Evolutionary conservation across 2,797 vertebrate genomes (phyloP).

Genomic region (Hephaestus fuliginosus): DNA sequence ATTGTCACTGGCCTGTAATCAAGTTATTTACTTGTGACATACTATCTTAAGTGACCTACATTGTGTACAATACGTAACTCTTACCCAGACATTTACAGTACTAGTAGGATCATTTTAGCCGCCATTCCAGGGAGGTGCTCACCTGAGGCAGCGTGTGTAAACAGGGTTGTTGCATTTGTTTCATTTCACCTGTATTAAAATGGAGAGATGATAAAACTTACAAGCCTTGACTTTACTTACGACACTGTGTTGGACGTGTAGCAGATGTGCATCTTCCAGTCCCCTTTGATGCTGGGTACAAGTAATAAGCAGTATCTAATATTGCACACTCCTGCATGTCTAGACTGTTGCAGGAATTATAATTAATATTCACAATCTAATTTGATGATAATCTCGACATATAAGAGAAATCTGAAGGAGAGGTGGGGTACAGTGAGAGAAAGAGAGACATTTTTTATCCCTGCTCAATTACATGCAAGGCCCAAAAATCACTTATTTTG

Average conservation of each 20-base stretch:
- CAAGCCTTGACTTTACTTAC: slow-evolving; percentile 81
- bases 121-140: slow-evolving; percentile 77
- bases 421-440: not conserved
- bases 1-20: slow-evolving; percentile 82
- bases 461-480: not conserved
- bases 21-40: slow-evolving; percentile 86
- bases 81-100: slow-evolving; percentile 82
- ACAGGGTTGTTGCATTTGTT: slow-evolving; percentile 90
- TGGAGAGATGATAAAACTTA: slow-evolving; percentile 84
- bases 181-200: slow-evolving; percentile 90
- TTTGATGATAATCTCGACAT: slow-evolving; percentile 25
- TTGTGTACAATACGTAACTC: slow-evolving; percentile 86
- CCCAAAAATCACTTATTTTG: slow-evolving; percentile 20
- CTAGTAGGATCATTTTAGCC: slow-evolving; percentile 84
- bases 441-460: not conserved
- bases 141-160: slow-evolving; percentile 83
- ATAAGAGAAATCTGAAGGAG: slow-evolving; percentile 17
- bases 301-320: not conserved
- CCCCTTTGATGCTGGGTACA: not conserved
- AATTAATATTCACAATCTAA: slow-evolving; percentile 8
- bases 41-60: slow-evolving; percentile 86
- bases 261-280: not conserved
- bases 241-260: slow-evolving; percentile 26
- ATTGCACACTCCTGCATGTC: not conserved
- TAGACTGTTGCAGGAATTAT: not conserved